phyloP scores from a whole-genome alignment of 2,113 vertebrate genomes.

The Noctilio leporinus region DNA sequence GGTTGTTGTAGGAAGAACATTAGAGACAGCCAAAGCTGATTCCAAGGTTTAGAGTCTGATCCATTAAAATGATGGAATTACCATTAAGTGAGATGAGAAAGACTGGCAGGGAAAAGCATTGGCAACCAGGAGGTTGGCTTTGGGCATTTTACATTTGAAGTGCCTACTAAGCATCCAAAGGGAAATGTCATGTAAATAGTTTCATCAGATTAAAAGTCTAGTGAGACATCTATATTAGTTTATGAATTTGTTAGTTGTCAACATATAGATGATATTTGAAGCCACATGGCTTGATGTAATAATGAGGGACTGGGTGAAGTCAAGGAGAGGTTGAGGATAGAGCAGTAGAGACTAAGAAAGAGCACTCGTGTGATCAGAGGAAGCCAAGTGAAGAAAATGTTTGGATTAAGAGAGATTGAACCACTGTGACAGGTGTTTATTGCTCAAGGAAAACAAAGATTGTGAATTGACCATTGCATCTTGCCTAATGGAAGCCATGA shows the following conservation, averaged over 20 bases:
- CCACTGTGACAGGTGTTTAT: neutral
- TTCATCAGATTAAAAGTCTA: neutral
- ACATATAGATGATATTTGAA: neutral
- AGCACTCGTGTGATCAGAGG: neutral
- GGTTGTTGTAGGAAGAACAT: neutral
- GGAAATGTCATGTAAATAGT: neutral
- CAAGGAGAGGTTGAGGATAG: neutral
- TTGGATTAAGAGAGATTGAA: neutral
- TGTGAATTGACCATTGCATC: neutral
- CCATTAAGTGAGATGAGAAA: neutral
- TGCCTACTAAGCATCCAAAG: neutral
- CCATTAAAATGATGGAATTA: neutral
- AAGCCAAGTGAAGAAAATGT: neutral
- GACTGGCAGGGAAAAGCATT: neutral
- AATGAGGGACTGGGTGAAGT: neutral
- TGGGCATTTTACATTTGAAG: neutral
- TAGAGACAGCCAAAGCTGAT: neutral
- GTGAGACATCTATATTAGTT: neutral
- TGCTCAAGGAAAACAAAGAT: neutral
- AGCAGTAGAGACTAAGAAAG: neutral
- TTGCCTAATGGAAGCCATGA: neutral
- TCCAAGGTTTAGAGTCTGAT: neutral
- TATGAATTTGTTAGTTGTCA: neutral
- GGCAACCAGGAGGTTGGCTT: neutral
- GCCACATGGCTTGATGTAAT: neutral